phyloP scores from a whole-genome alignment of 2,113 vertebrate genomes.

The Damaliscus lunatus region DNA sequence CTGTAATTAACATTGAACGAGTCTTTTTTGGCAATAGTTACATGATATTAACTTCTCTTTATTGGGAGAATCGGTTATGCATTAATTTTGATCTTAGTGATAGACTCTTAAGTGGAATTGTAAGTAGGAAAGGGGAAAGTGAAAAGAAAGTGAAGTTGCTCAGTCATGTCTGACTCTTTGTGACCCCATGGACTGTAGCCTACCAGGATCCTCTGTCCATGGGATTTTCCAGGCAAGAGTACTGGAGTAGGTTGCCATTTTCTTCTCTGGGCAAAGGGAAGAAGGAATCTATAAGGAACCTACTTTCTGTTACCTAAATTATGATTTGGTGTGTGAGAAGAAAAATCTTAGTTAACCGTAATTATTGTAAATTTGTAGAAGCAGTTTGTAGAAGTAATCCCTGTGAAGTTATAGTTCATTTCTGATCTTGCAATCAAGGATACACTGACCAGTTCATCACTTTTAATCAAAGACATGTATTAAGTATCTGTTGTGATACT shows the following conservation, averaged over 20 bases:
- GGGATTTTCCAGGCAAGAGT: neutral
- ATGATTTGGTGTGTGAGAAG: neutral
- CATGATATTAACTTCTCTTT: neutral
- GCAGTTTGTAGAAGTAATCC: neutral
- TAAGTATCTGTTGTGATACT: neutral
- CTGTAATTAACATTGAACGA: neutral
- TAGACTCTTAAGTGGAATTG: neutral
- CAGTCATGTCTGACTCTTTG: neutral
- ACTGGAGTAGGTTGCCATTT: neutral
- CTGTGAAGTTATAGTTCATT: neutral
- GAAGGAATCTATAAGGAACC: neutral
- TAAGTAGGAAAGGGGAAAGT: neutral
- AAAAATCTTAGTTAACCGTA: neutral
- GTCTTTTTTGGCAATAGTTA: neutral
- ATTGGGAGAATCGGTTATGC: neutral
- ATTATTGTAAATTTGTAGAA: neutral
- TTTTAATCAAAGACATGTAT: neutral
- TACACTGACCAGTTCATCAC: neutral
- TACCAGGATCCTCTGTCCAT: neutral
- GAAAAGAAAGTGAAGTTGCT: neutral
- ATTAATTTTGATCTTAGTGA: neutral
- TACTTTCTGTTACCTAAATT: neutral
- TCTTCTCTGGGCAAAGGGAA: neutral
- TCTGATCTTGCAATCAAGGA: neutral
- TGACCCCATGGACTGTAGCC: neutral